Percentiles rank a stretch among this genome's conserved stretches.
These are phyloP conservation scores for Sturmia bella DNA, from an alignment of 2,888 invertebrate species.

Conservation along the genomic window DNA sequence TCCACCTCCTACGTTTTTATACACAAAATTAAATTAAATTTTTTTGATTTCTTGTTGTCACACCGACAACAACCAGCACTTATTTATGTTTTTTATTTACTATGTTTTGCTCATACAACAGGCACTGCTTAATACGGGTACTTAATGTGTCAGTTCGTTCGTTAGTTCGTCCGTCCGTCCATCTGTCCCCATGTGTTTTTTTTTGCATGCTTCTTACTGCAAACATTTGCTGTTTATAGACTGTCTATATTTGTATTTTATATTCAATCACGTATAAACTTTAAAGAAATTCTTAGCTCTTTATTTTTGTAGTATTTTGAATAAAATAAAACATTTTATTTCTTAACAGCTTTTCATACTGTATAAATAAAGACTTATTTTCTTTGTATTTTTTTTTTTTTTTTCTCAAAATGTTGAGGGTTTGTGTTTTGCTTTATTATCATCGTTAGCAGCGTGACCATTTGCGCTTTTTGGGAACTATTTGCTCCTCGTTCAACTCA, in stretches of 20 bases:
- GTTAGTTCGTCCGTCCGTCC: too few species aligned
- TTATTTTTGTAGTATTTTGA: constrained; percentile 3
- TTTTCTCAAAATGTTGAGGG: constrained; percentile 7
- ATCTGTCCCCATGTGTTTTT: too few species aligned
- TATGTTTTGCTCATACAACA: not conserved
- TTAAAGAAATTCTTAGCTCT: constrained; percentile 44
- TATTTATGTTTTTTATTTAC: too few species aligned
- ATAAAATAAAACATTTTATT: constrained; percentile 24
- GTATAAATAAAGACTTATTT: constrained; percentile 14
- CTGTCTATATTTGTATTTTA: constrained; percentile 34
- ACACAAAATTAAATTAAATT: constrained; percentile 26
- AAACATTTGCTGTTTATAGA: constrained; percentile 44
- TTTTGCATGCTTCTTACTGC: not conserved
- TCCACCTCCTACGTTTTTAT: constrained; percentile 52
- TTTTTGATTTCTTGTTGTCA: constrained; percentile 46
- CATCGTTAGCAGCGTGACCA: too few species aligned
- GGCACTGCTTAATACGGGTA: not conserved
- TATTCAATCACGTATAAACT: constrained; percentile 57
- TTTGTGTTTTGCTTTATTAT: constrained; percentile 10
- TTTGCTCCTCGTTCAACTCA: too few species aligned
- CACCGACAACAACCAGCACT: not conserved
- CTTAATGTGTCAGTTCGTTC: too few species aligned
- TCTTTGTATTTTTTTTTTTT: constrained; percentile 1
- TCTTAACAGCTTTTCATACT: constrained; percentile 46
- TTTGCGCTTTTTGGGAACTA: too few species aligned